These are phyloP conservation scores for Ianthella basta DNA, from an alignment of 37 sponge, comb jelly and placozoan species.

Conservation along the genomic window DNA sequence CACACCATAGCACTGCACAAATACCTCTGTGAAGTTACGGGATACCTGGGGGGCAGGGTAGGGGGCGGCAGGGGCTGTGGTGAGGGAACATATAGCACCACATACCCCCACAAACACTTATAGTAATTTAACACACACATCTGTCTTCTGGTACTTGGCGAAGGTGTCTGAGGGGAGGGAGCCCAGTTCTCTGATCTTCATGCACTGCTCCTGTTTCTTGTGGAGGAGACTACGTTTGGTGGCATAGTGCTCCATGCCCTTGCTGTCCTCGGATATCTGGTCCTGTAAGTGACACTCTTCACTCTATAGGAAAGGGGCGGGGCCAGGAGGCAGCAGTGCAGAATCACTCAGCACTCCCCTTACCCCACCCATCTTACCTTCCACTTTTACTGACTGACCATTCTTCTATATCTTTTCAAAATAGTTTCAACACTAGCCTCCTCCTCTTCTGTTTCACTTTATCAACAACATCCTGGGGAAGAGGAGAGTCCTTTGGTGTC, in stretches of 20 bases:
- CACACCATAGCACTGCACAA: slow-evolving; percentile 95
- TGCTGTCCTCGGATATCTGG: slow-evolving; percentile 80
- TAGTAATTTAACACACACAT: neutral
- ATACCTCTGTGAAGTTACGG: slow-evolving; percentile 90
- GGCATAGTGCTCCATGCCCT: slow-evolving; percentile 87
- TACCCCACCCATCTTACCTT: too few species aligned
- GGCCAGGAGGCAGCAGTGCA: neutral
- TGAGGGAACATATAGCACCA: neutral
- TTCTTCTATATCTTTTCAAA: too few species aligned
- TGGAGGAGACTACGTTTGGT: slow-evolving; percentile 81
- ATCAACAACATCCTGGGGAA: too few species aligned
- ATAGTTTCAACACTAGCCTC: too few species aligned
- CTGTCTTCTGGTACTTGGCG: slow-evolving; percentile 83
- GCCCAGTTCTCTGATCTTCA: slow-evolving; percentile 93
- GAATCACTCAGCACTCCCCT: too few species aligned
- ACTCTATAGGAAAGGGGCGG: slow-evolving; percentile 24
- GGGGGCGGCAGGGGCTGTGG: neutral
- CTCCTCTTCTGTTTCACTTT: too few species aligned
- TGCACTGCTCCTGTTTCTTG: slow-evolving; percentile 92
- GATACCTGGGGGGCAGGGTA: slow-evolving; percentile 72
- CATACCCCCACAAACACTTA: neutral
- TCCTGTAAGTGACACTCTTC: slow-evolving; percentile 83
- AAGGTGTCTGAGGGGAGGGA: slow-evolving; percentile 92
- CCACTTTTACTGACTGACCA: too few species aligned
- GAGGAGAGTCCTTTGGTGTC: too few species aligned